Percentiles rank a stretch among this genome's conserved stretches.
Evolutionary conservation across 2,113 vertebrate genomes (phyloP).

Genomic region (Mus spicilegus): DNA sequence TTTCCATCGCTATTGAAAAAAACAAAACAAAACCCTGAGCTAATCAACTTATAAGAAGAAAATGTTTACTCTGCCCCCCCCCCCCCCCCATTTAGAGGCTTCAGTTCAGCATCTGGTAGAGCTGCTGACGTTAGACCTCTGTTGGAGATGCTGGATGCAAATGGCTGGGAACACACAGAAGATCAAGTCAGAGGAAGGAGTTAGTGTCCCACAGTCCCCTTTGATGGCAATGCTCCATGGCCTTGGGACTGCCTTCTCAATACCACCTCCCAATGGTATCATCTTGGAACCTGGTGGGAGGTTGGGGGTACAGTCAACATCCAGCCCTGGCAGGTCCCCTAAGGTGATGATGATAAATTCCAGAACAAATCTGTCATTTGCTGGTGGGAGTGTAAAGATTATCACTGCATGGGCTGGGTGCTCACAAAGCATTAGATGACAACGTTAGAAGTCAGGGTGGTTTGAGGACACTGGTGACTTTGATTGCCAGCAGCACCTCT

Average conservation of each 20-base stretch:
- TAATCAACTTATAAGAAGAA: neutral
- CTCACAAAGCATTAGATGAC: neutral
- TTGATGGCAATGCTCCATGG: no score
- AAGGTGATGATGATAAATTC: neutral
- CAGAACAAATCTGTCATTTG: constrained; percentile 1
- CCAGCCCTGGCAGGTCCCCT: neutral
- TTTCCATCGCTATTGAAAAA: neutral
- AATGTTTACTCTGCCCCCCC: no score
- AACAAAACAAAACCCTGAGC: neutral
- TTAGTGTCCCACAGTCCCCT: neutral
- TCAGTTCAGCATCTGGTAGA: neutral
- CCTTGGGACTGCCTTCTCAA: neutral
- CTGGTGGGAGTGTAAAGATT: neutral
- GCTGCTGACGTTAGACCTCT: neutral
- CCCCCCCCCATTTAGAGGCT: no score
- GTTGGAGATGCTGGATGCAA: neutral
- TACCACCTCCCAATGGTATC: neutral
- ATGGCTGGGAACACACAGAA: no score
- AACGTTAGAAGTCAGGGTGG: neutral
- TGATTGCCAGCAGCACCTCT: constrained; percentile 49
- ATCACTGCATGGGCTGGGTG: neutral
- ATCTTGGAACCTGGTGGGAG: neutral
- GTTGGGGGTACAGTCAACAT: no score
- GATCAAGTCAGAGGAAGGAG: neutral
- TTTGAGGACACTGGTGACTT: neutral